phyloP scores from a whole-genome alignment of 30 jellyfish, hydroid and myxozoan species.

The Cassiopea xamachana region DNA sequence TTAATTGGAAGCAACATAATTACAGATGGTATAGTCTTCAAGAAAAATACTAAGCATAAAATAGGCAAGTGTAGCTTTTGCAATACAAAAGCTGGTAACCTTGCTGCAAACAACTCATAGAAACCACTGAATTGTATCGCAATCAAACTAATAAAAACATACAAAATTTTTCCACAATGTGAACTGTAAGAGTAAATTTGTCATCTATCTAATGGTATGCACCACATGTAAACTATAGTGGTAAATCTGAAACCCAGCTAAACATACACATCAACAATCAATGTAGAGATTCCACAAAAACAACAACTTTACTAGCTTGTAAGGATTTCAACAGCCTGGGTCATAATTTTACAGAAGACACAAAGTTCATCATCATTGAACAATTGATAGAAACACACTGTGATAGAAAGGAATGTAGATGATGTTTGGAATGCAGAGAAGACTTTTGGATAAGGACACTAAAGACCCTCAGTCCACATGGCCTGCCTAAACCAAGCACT shows the following conservation, averaged over 20 bases:
- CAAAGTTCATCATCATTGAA: background rate
- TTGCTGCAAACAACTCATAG: background rate
- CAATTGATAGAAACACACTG: background rate
- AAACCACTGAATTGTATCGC: background rate
- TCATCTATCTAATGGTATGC: background rate
- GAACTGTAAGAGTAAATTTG: background rate
- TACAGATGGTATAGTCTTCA: background rate
- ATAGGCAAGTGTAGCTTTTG: background rate
- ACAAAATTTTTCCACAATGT: background rate
- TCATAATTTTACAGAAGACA: background rate
- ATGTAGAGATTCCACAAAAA: background rate
- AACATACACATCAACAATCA: background rate
- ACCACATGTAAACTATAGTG: background rate
- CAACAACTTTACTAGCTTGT: background rate
- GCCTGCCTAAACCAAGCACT: background rate
- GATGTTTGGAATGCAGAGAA: background rate
- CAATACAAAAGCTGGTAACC: background rate
- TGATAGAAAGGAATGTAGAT: background rate
- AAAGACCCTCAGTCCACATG: background rate
- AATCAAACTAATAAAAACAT: background rate
- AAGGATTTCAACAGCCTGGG: background rate
- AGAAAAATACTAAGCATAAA: background rate
- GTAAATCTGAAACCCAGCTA: background rate
- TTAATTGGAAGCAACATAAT: background rate
- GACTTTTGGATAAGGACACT: background rate